Evolutionary conservation across 1,140 invertebrate genomes (phyloP).

Genomic region (Psilanteris sp.): DNA sequence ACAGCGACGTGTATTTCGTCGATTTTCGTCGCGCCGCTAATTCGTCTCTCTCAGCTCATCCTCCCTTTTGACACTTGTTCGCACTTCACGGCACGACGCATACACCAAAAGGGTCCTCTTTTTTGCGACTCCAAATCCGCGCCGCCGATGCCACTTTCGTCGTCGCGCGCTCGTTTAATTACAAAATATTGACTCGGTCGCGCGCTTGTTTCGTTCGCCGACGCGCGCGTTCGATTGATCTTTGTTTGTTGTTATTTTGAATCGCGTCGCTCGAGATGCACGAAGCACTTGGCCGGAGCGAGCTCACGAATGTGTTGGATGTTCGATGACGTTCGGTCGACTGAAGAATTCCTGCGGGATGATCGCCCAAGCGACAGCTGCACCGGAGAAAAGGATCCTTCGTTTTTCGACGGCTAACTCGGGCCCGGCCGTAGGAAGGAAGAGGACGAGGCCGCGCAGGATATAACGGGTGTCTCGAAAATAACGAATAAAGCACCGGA

Average conservation of each 20-base stretch:
- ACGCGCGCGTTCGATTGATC: no score
- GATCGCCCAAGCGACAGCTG: slow-evolving; percentile 57
- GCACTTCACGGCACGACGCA: no score
- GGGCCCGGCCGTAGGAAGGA: slow-evolving; percentile 43
- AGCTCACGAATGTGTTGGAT: slow-evolving; percentile 41
- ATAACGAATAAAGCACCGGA: slow-evolving; percentile 19
- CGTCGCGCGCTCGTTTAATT: no score
- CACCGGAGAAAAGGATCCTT: slow-evolving; percentile 58
- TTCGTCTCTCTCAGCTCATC: background rate
- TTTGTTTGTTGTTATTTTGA: background rate
- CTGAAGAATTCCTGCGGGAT: slow-evolving; percentile 67
- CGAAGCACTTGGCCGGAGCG: background rate
- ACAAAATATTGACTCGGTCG: no score
- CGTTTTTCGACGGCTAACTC: slow-evolving; percentile 36
- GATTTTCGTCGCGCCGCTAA: slow-evolving; percentile 12
- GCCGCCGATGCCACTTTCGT: no score
- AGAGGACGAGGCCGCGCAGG: slow-evolving; percentile 42
- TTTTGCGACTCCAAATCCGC: no score
- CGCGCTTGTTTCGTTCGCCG: no score
- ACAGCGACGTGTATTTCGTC: background rate
- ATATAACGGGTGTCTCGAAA: slow-evolving; percentile 44
- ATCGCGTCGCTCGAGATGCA: no score
- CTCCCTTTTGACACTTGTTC: no score
- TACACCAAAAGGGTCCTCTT: no score
- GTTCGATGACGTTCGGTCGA: slow-evolving; percentile 62